Base-by-base conservation (phyloP, 2,113 vertebrate genomes). In the Peromyscus maniculatus region DNA sequence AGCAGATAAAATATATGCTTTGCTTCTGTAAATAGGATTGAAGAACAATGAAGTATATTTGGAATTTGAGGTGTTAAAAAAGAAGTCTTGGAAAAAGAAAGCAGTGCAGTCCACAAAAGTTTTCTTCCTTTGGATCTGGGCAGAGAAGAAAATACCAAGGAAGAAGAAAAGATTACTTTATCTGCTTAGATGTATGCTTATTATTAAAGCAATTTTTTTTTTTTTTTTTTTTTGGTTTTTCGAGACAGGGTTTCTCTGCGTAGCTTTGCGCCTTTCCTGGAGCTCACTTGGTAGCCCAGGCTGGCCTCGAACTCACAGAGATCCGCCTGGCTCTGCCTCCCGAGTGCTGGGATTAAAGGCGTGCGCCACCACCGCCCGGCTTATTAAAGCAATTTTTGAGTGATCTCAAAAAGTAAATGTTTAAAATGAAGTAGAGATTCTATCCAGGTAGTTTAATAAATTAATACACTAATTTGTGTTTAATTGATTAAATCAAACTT, bases 1-100 rank as follows among this genome's bases (percentile, higher is more conserved):
- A 94, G 87, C 74, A 77, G 80, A n/a, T 92, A 91, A 96, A 88
- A 91, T 93, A 39, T 95, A 7, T 89, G 80, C 62, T 97, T 95
- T 84, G 39, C 39, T 95, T 59, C 36, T 95, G 16, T 90, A 96
- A 93, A 66, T 96, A 95, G 64, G 16, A 96, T 64, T 95, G 78
- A 91, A 97, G 31, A 93, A 95, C 49, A 92, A 71, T 69, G 39
- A 89, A 97, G 15, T 46, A 52, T 95, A 87, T 96, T 97, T 97
- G 55, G 88, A 95, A 91, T 96, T 93, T 91, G 88, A 95, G 59
- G 71, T 96, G 59, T 90, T 97, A 82, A 72, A 88, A 91, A 79
- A 79, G 46, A 94, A 57, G 46, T 79, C 17, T 46, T 92, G 10
- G 36, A 89, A 91, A 96, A 89, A 62, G 59, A 89, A 96, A 86